Conservation (phyloP, 2,888 invertebrate species). For the Parnassius orleans region DNA sequence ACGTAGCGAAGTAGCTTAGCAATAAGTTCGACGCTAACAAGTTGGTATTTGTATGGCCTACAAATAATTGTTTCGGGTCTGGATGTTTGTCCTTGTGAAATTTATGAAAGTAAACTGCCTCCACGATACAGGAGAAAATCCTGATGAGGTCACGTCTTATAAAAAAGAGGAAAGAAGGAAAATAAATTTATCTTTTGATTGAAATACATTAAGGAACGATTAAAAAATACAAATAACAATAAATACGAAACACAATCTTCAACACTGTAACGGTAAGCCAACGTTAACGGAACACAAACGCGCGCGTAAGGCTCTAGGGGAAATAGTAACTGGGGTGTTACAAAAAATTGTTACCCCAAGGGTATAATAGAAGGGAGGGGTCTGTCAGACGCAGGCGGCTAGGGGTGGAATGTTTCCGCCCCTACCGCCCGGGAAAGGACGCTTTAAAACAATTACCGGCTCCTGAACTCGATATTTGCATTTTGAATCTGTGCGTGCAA, state of each 20-base stretch:
- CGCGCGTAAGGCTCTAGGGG: slow-evolving; percentile 29
- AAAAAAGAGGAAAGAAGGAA: too few species aligned
- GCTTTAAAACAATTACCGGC: slow-evolving; percentile 61
- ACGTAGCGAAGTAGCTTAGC: too few species aligned
- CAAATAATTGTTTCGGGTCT: too few species aligned
- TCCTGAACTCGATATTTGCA: slow-evolving; percentile 49
- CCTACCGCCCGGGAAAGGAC: slow-evolving; percentile 35
- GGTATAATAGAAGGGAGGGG: slow-evolving; percentile 50
- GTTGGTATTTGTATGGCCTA: too few species aligned
- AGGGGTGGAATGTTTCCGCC: slow-evolving; percentile 42
- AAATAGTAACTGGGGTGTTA: slow-evolving; percentile 53
- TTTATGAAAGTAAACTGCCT: too few species aligned
- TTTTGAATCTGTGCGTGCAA: slow-evolving; percentile 38
- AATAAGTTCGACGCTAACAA: too few species aligned
- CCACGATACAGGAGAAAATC: too few species aligned
- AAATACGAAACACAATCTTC: slow-evolving; percentile 11
- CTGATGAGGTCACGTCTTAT: too few species aligned
- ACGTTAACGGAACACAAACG: slow-evolving; percentile 16
- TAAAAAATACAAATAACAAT: background rate
- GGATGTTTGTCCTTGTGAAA: too few species aligned
- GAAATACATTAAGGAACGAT: too few species aligned
- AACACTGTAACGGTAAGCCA: slow-evolving; percentile 11
- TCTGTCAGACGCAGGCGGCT: slow-evolving; percentile 59
- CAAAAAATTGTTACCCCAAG: slow-evolving; percentile 68
- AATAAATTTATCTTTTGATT: too few species aligned